Evolutionary conservation across 2,888 invertebrate genomes (phyloP).

Genomic region (Morpho deidamia): DNA sequence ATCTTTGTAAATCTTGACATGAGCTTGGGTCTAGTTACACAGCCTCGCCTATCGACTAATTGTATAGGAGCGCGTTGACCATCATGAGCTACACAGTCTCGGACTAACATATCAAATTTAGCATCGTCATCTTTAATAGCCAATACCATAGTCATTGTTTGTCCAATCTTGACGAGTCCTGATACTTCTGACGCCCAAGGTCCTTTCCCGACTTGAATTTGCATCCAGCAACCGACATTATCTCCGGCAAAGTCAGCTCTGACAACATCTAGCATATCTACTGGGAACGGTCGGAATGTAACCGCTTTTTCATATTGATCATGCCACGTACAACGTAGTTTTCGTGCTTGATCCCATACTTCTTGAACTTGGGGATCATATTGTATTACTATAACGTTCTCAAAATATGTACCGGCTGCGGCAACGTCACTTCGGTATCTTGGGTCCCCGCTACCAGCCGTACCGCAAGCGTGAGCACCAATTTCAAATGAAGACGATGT

Average conservation of each 20-base stretch:
- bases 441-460: conserved; percentile 94
- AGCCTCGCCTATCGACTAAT: conserved; percentile 94
- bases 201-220: conserved; percentile 96
- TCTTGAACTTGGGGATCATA: conserved; percentile 96
- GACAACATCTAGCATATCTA: conserved; percentile 97
- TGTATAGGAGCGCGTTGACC: conserved; percentile 96
- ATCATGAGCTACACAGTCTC: conserved; percentile 96
- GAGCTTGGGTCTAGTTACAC: conserved; percentile 93
- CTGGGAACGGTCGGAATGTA: conserved; percentile 95
- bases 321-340: conserved; percentile 95
- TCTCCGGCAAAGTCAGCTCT: conserved; percentile 96
- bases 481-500: conserved; percentile 94
- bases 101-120: conserved; percentile 96
- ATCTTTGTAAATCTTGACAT: conserved; percentile 97
- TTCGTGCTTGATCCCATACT: conserved; percentile 96
- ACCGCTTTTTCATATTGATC: conserved; percentile 97
- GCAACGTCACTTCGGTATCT: conserved; percentile 94
- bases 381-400: conserved; percentile 95
- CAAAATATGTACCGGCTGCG: conserved; percentile 94
- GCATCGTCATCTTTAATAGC: conserved; percentile 97
- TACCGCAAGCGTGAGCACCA: conserved; percentile 94
- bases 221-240: conserved; percentile 98
- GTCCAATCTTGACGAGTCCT: conserved; percentile 95
- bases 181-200: conserved; percentile 98
- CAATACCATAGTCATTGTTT: conserved; percentile 97